Percentiles rank a stretch among this genome's conserved stretches.
Evolutionary conservation across 1,140 invertebrate genomes (phyloP).

Genomic region (Lineus longissimus): DNA sequence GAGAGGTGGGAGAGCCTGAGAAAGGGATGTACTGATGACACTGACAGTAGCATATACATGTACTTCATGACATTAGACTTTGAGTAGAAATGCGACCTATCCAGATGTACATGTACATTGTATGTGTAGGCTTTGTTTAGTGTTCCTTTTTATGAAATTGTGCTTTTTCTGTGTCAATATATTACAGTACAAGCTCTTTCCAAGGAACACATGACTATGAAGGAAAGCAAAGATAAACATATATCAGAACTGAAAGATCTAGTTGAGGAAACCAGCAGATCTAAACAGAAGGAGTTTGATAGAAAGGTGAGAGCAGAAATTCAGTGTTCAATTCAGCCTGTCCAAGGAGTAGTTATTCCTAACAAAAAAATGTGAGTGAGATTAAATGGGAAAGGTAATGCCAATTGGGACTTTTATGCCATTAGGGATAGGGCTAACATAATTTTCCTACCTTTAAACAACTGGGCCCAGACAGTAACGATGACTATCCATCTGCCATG

Average conservation of each 20-base stretch:
- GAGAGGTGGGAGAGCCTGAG: too few species aligned
- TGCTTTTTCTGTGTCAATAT: conserved; percentile 4
- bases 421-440: not conserved
- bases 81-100: too few species aligned
- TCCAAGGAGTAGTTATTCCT: too few species aligned
- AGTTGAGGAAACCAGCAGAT: conserved; percentile 40
- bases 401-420: not conserved
- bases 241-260: conserved; percentile 44
- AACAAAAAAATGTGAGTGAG: too few species aligned
- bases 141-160: not conserved
- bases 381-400: not conserved
- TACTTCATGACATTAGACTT: too few species aligned
- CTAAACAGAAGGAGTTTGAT: conserved; percentile 44
- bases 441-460: not conserved
- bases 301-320: conserved; percentile 32
- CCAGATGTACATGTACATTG: too few species aligned
- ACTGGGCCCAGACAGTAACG: too few species aligned
- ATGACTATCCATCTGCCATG: too few species aligned
- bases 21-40: too few species aligned
- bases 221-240: conserved; percentile 49
- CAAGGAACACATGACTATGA: conserved; percentile 39
- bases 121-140: too few species aligned
- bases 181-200: conserved; percentile 41
- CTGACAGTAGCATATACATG: too few species aligned
- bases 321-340: too few species aligned